Evolutionary conservation across 1,140 invertebrate species (phyloP).

Genomic region (Drosophila melanica): DNA sequence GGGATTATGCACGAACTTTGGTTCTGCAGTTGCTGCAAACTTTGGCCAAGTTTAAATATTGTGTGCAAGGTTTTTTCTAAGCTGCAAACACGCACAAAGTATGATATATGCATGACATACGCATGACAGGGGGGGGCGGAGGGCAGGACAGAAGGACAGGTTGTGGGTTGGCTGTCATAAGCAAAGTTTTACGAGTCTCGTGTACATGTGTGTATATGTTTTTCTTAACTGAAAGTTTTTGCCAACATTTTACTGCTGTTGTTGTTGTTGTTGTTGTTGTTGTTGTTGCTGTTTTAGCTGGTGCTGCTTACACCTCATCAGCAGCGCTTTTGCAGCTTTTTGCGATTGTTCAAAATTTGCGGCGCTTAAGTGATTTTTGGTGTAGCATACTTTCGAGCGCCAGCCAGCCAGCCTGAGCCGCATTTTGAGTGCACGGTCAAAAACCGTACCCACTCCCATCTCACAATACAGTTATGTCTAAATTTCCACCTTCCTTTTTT

Average conservation of each 20-base stretch:
- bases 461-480: not conserved
- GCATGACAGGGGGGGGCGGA: not conserved
- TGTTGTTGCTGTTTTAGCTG: constrained; percentile 18
- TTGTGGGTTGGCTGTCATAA: constrained; percentile 6
- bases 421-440: constrained; percentile 59
- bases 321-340: constrained; percentile 33
- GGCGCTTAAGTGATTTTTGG: constrained; percentile 74
- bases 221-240: constrained; percentile 68
- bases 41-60: constrained; percentile 7
- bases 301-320: constrained; percentile 57
- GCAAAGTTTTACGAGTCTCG: constrained; percentile 50
- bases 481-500: not conserved
- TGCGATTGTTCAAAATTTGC: constrained; percentile 56
- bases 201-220: constrained; percentile 40
- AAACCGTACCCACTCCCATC: too few species aligned
- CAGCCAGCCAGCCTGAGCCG: constrained; percentile 45
- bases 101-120: not conserved
- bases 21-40: not conserved
- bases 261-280: constrained; percentile 7
- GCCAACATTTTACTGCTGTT: constrained; percentile 25
- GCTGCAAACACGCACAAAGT: constrained; percentile 2
- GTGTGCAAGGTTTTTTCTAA: constrained; percentile 4
- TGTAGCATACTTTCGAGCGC: constrained; percentile 66
- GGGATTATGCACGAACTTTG: not conserved
- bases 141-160: too few species aligned